Percentiles rank a stretch among this genome's conserved stretches.
These are phyloP conservation scores for Otocyon megalotis DNA, from an alignment of 2,113 vertebrate genomes.

Conservation along the genomic window DNA sequence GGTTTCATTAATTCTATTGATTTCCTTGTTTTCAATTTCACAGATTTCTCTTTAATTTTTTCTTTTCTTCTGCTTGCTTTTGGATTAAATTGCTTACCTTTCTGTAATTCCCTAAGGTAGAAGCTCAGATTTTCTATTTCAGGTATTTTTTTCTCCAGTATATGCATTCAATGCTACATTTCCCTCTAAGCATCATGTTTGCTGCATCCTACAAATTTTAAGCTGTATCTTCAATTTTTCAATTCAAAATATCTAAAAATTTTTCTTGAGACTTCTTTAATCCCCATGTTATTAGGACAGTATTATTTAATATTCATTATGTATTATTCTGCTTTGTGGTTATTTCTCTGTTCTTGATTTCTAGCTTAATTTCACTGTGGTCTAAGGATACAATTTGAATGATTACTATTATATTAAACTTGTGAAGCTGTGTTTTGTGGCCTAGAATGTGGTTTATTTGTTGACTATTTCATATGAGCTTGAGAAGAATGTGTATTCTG, in stretches of 20 bases:
- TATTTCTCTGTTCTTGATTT: background rate
- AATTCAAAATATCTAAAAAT: constrained; percentile 40
- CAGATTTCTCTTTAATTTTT: constrained; percentile 12
- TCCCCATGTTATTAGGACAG: background rate
- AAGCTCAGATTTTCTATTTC: background rate
- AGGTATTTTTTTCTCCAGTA: background rate
- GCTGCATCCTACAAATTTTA: background rate
- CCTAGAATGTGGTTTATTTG: background rate
- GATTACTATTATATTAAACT: background rate
- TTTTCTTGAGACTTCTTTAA: background rate
- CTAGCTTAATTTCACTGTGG: background rate
- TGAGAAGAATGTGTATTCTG: background rate
- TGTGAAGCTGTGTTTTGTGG: background rate
- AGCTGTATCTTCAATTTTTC: background rate
- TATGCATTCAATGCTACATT: background rate
- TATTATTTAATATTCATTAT: background rate
- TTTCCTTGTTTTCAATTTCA: background rate
- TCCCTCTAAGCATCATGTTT: constrained; percentile 3
- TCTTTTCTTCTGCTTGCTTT: background rate
- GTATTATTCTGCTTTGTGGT: background rate
- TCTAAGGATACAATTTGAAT: background rate
- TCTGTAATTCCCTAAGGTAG: background rate
- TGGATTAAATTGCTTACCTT: background rate
- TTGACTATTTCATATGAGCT: background rate
- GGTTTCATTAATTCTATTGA: constrained; percentile 1